phyloP scores from a whole-genome alignment of 2,797 vertebrate genomes.

The Xenentodon cancila region DNA sequence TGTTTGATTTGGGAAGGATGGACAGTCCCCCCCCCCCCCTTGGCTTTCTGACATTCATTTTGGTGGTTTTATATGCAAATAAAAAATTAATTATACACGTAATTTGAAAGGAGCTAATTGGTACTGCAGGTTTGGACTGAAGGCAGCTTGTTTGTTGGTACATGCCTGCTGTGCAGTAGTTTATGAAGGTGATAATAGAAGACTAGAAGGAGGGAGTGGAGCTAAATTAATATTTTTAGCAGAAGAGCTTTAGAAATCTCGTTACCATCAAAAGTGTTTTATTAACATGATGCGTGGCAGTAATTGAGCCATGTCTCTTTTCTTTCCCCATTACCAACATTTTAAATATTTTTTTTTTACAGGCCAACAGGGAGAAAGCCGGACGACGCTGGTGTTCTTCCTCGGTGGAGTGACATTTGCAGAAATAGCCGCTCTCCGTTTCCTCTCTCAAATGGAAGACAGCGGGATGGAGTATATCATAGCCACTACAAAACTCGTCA shows the following conservation, averaged over 20 bases:
- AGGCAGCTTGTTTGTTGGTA: slow-evolving; percentile 59
- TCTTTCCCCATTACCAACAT: neutral
- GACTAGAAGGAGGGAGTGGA: slow-evolving; percentile 28
- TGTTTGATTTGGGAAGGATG: slow-evolving; percentile 26
- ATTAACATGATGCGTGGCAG: neutral
- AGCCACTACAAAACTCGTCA: slow-evolving; percentile 96
- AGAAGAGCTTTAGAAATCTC: slow-evolving; percentile 10
- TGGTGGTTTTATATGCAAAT: slow-evolving; percentile 44
- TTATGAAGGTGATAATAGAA: slow-evolving; percentile 69
- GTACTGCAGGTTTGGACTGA: slow-evolving; percentile 47
- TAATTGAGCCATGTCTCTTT: neutral
- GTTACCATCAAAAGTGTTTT: slow-evolving; percentile 10
- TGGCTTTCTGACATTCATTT: slow-evolving; percentile 11
- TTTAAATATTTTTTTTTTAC: slow-evolving; percentile 12
- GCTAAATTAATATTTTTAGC: slow-evolving; percentile 34
- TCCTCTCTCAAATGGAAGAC: slow-evolving; percentile 97
- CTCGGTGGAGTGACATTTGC: slow-evolving; percentile 95
- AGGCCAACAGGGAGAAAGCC: slow-evolving; percentile 97
- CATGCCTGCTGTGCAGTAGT: slow-evolving; percentile 49
- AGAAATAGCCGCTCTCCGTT: slow-evolving; percentile 94
- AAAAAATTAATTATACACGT: slow-evolving; percentile 61
- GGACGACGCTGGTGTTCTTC: slow-evolving; percentile 95
- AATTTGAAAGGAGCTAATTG: slow-evolving; percentile 72
- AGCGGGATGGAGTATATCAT: slow-evolving; percentile 96
- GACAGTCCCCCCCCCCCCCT: slow-evolving; percentile 8